Evolutionary conservation across 2,888 invertebrate genomes (phyloP).

Genomic region (Liodrosophila aerea): DNA sequence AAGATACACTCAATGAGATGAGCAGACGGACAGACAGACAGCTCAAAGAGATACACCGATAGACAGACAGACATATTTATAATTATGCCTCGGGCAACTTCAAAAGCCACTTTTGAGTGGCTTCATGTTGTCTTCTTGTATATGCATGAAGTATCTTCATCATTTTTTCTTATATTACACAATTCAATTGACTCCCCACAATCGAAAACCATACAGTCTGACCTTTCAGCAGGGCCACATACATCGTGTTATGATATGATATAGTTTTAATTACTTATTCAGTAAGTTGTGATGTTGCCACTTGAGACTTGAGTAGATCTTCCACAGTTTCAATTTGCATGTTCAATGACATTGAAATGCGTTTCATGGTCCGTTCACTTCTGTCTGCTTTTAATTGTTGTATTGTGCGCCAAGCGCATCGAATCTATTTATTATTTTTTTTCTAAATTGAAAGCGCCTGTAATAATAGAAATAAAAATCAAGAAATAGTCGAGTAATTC

Average conservation of each 20-base stretch:
- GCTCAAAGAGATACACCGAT: constrained; percentile 39
- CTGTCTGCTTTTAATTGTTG: constrained; percentile 55
- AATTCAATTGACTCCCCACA: constrained; percentile 54
- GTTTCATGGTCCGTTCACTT: constrained; percentile 74
- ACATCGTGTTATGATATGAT: constrained; percentile 2
- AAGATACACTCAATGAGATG: constrained; percentile 16
- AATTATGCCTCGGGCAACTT: constrained; percentile 36
- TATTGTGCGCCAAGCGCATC: constrained; percentile 36
- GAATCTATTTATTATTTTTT: constrained; percentile 42
- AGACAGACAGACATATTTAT: constrained; percentile 19
- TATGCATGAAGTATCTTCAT: too few species aligned
- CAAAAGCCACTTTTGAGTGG: constrained; percentile 40
- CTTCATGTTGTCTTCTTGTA: constrained; percentile 27
- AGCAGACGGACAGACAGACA: background rate
- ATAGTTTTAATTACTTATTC: too few species aligned
- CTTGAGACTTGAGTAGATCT: constrained; percentile 14
- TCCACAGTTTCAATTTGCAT: constrained; percentile 50
- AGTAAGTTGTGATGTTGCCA: constrained; percentile 24
- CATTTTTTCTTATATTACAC: constrained; percentile 37
- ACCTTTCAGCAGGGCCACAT: constrained; percentile 43
- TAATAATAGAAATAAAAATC: background rate
- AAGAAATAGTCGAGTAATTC: constrained; percentile 7
- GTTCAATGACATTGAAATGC: constrained; percentile 70
- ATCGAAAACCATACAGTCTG: constrained; percentile 19
- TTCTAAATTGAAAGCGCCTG: constrained; percentile 22